Conservation (phyloP, 2,888 invertebrate genomes). For the Ethmia dodecea region DNA sequence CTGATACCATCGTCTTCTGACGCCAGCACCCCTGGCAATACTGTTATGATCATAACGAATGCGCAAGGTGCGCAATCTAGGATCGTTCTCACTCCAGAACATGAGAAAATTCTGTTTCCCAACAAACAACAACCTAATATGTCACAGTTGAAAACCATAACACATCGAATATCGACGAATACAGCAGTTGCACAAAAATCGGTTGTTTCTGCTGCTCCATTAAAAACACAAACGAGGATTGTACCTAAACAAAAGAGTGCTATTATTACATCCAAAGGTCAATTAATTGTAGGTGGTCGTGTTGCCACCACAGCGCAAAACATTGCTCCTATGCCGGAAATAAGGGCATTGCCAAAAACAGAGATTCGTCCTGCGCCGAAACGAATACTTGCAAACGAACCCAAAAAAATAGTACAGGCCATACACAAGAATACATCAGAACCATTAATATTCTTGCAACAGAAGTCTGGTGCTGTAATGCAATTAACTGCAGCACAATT, state of each 20-base stretch:
- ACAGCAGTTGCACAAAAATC: conserved; percentile 38
- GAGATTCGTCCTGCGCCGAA: conserved; percentile 41
- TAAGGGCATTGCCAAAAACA: conserved; percentile 12
- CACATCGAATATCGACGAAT: conserved; percentile 49
- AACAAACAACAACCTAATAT: conserved; percentile 63
- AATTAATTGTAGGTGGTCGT: conserved; percentile 67
- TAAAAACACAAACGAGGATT: conserved; percentile 52
- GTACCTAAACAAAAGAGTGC: conserved; percentile 66
- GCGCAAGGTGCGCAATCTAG: conserved; percentile 79
- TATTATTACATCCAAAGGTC: conserved; percentile 77
- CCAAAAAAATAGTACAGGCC: conserved; percentile 53
- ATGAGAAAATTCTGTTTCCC: conserved; percentile 77
- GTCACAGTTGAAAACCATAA: conserved; percentile 55
- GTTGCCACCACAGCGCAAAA: conserved; percentile 63
- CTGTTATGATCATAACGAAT: conserved; percentile 81
- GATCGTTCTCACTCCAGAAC: conserved; percentile 78
- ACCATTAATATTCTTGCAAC: conserved; percentile 62
- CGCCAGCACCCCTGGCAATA: conserved; percentile 57
- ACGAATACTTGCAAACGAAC: conserved; percentile 50
- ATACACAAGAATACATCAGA: conserved; percentile 55
- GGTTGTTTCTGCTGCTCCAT: conserved; percentile 30
- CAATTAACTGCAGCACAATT: conserved; percentile 71
- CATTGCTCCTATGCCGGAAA: conserved; percentile 67
- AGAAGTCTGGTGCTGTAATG: conserved; percentile 68
- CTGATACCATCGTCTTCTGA: conserved; percentile 51